Percentiles rank a stretch among this genome's conserved stretches.
Conservation (phyloP, 1,140 invertebrate species). For the Pinna nobilis region DNA sequence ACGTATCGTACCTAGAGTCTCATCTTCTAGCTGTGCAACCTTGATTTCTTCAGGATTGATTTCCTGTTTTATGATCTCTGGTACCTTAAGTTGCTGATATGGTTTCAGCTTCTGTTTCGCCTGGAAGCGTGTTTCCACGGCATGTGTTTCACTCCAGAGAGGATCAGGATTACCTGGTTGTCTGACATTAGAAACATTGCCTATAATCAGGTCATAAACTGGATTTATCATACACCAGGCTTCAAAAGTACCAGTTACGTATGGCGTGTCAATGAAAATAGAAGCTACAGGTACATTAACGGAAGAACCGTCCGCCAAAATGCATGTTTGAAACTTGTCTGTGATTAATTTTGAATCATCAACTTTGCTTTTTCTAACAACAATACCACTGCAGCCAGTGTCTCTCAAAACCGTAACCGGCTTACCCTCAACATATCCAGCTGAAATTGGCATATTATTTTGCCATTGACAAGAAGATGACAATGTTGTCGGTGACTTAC, state of each 20-base stretch:
- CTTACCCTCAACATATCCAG: constrained; percentile 1
- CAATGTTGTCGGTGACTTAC: neutral
- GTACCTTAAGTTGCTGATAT: neutral
- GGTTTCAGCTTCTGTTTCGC: neutral
- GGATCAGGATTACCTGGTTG: constrained; percentile 21
- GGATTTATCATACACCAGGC: constrained; percentile 46
- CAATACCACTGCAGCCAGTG: constrained; percentile 29
- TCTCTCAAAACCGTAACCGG: constrained; percentile 25
- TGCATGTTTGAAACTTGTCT: constrained; percentile 11
- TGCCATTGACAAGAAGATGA: neutral
- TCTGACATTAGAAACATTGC: constrained; percentile 39
- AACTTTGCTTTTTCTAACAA: constrained; percentile 1
- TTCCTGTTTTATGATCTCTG: neutral
- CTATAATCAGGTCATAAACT: constrained; percentile 47
- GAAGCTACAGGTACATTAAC: constrained; percentile 9
- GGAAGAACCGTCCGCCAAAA: constrained; percentile 4
- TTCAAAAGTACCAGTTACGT: constrained; percentile 22
- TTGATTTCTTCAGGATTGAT: neutral
- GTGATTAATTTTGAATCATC: neutral
- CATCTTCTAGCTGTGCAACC: neutral
- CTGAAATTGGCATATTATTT: neutral
- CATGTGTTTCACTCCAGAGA: neutral
- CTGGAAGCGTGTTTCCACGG: constrained; percentile 21
- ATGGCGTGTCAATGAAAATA: constrained; percentile 17
- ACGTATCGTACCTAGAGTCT: neutral